Evolutionary conservation across 2,113 vertebrate genomes (phyloP).

Genomic region (Cyprinus carpio): DNA sequence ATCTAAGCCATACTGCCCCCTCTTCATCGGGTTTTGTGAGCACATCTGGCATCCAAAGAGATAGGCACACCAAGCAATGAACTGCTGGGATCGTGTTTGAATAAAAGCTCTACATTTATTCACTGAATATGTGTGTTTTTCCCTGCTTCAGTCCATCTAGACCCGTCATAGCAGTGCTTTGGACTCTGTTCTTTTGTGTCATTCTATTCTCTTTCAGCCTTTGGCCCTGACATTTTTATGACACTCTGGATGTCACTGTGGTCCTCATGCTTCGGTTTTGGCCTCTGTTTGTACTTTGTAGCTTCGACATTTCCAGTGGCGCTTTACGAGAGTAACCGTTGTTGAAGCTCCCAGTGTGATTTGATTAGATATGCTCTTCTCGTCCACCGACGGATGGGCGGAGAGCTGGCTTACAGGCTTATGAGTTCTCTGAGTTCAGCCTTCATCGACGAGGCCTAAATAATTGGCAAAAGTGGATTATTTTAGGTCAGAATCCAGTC

Average conservation of each 20-base stretch:
- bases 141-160: not conserved
- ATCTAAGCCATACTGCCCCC: not conserved
- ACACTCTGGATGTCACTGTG: slow-evolving; percentile 11
- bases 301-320: slow-evolving; percentile 6
- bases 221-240: slow-evolving; percentile 20
- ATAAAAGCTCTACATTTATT: not conserved
- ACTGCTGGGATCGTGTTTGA: not conserved
- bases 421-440: not conserved
- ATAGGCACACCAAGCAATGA: not conserved
- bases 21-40: not conserved
- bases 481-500: not conserved
- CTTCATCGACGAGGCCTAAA: not conserved
- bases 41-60: not conserved
- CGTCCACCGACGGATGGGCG: not conserved
- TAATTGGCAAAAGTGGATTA: not conserved
- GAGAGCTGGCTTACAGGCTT: slow-evolving; percentile 11
- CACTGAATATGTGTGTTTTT: not conserved
- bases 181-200: not conserved
- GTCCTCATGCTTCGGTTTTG: not conserved
- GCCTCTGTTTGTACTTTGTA: not conserved
- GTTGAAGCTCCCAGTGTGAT: not conserved
- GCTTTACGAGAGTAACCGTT: slow-evolving; percentile 9
- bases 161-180: not conserved
- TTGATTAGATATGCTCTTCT: slow-evolving; percentile 21
- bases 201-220: slow-evolving; percentile 4